Percentiles rank a stretch among this genome's conserved stretches.
Evolutionary conservation across 2,888 invertebrate species (phyloP).

Genomic region (Sepiola atlantica): DNA sequence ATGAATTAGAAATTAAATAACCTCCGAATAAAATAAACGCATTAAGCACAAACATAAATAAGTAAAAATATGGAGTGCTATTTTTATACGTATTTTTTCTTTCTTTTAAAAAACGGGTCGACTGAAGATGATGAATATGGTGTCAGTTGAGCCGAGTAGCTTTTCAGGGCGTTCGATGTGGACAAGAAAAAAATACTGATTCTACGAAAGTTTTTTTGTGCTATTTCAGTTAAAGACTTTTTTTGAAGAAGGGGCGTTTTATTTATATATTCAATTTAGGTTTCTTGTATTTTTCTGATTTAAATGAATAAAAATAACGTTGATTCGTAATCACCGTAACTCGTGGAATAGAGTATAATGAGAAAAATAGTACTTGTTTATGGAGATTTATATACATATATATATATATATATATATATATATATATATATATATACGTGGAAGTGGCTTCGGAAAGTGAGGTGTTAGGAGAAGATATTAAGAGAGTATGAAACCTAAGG

Average conservation of each 20-base stretch:
- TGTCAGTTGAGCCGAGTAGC: neutral
- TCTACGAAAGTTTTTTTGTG: neutral
- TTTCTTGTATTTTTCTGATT: neutral
- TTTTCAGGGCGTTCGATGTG: neutral
- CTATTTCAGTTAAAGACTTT: neutral
- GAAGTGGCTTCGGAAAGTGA: too few relatives aligned
- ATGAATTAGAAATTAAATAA: constrained; percentile 22
- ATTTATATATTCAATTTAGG: neutral
- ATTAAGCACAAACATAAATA: neutral
- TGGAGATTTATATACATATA: too few relatives aligned
- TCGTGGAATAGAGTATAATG: neutral
- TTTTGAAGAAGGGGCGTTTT: too few relatives aligned
- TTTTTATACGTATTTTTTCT: neutral
- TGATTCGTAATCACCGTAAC: neutral
- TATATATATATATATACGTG: too few relatives aligned
- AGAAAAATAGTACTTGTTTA: neutral
- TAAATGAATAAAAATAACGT: neutral
- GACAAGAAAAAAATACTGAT: neutral
- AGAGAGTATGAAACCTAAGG: too few relatives aligned
- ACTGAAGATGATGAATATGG: neutral
- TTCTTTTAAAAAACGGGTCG: neutral
- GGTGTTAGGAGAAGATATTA: too few relatives aligned
- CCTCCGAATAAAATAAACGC: neutral
- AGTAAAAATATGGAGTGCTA: neutral
- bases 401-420: too few relatives aligned